Percentiles rank a stretch among this genome's conserved stretches.
Evolutionary conservation across 2,113 vertebrate genomes (phyloP).

Genomic region (Lycaon pictus): DNA sequence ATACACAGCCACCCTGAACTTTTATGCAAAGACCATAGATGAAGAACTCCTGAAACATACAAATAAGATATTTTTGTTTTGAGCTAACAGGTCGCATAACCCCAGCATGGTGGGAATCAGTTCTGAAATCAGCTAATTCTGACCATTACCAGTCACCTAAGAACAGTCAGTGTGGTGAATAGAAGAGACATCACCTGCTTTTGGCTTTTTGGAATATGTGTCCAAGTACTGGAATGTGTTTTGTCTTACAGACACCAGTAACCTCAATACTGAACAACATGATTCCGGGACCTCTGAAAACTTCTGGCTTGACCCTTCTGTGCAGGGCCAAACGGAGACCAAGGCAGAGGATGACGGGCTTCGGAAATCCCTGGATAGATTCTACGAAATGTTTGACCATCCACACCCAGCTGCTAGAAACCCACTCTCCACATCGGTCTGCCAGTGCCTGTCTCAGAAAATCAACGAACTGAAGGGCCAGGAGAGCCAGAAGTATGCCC

Average conservation of each 20-base stretch:
- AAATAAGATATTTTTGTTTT: not conserved
- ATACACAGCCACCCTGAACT: not conserved
- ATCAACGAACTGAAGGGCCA: conserved; percentile 79
- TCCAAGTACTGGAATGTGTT: conserved; percentile 67
- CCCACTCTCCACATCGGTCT: conserved; percentile 58
- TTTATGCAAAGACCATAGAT: not conserved
- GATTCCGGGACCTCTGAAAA: not conserved
- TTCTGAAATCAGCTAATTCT: not conserved
- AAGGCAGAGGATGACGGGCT: conserved; percentile 56
- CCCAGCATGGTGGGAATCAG: not conserved
- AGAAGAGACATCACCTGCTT: not conserved
- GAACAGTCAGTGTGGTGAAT: not conserved
- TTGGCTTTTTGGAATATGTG: conserved; percentile 48
- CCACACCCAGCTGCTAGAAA: conserved; percentile 54
- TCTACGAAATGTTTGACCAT: conserved; percentile 83
- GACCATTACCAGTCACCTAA: not conserved
- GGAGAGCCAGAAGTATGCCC: conserved; percentile 73
- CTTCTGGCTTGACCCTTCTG: conserved; percentile 45
- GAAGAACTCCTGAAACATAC: not conserved
- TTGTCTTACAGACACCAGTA: conserved; percentile 82
- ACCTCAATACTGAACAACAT: not conserved
- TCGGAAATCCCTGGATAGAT: conserved; percentile 84
- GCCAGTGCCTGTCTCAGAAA: conserved; percentile 80
- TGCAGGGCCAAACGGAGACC: conserved; percentile 25
- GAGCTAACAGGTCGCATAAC: not conserved